Evolutionary conservation across 2,113 vertebrate species (phyloP), one percentile per base, ranked within the genome.

Genomic region (Tapirus terrestris): DNA sequence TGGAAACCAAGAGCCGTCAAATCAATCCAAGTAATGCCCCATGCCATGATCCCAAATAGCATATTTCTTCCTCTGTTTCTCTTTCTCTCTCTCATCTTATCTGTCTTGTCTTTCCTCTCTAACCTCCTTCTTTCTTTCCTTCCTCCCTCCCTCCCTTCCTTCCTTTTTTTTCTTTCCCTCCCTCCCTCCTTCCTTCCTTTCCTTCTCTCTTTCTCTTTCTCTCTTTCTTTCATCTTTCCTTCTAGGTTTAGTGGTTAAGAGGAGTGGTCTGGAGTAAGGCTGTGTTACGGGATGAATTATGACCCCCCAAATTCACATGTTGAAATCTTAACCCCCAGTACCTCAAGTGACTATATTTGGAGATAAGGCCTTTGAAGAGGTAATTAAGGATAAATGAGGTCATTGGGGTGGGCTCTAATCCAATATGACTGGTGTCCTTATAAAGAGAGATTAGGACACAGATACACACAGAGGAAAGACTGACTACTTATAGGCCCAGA

Each of bases 111-210:
- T 48, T 48, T 48, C 48, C 48, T 29, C 5, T 5, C 14, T n/a
- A 14, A 14, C 27, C 7, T 25, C 13, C 6, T 5, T n/a, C 10
- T 23, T 5, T 58, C 29, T 8, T 4, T 5, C 27, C 10, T 23
- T 5, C 48, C 29, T 29, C 7, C 5, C 48, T 17, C 17, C 21
- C 29, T 16, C 33, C 29, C 31, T 45, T 31, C 20, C 8, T 21
- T 43, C 21, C 17, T 25, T 45, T 39, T 39, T 4, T 39, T 39
- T 39, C 39, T 4, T 39, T 39, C 48, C 48, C 48, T 48, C 2
- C 48, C 48, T 48, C 48, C 1, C 48, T 48, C 6, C 48, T 10
- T 48, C 48, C 48, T 10, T 48, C 48, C 10, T 11, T 10, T 48
- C 48, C 10, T 11, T 48, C 10, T 0, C 48, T 12, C 48, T 11